Conservation (phyloP, 2,888 invertebrate species). For the Plagiodera versicolora region DNA sequence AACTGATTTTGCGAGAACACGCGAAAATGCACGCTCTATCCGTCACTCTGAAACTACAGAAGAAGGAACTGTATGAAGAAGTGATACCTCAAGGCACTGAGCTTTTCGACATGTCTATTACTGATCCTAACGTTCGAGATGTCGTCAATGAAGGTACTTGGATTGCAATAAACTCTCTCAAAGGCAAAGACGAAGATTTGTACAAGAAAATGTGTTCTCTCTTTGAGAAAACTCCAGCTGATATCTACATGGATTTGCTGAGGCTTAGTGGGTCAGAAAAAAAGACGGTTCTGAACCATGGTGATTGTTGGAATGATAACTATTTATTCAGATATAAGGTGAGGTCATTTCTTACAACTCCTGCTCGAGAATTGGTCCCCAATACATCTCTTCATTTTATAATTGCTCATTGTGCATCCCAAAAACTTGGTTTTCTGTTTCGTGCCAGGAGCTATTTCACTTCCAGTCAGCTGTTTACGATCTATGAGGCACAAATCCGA, state of each 20-base stretch:
- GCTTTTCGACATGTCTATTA: background rate
- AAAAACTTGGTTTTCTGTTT: no score
- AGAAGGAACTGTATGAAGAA: background rate
- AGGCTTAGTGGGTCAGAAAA: background rate
- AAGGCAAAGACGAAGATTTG: background rate
- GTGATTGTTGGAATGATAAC: constrained; percentile 6
- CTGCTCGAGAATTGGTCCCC: no score
- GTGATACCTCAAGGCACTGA: background rate
- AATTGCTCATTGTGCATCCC: no score
- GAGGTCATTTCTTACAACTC: no score
- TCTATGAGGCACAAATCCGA: no score
- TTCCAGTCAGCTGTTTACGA: no score
- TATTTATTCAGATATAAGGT: constrained; percentile 6
- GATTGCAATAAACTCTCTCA: background rate
- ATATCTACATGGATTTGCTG: background rate
- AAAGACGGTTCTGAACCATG: background rate
- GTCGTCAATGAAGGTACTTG: background rate
- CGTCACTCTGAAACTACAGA: background rate
- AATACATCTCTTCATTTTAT: no score
- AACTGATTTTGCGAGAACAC: background rate
- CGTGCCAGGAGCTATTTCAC: no score
- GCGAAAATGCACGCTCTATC: background rate
- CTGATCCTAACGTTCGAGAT: background rate
- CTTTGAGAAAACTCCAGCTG: background rate
- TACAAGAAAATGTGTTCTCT: background rate